These are phyloP conservation scores for Hippocampus guttulatus DNA, from an alignment of 2,113 vertebrate genomes.

Conservation along the genomic window DNA sequence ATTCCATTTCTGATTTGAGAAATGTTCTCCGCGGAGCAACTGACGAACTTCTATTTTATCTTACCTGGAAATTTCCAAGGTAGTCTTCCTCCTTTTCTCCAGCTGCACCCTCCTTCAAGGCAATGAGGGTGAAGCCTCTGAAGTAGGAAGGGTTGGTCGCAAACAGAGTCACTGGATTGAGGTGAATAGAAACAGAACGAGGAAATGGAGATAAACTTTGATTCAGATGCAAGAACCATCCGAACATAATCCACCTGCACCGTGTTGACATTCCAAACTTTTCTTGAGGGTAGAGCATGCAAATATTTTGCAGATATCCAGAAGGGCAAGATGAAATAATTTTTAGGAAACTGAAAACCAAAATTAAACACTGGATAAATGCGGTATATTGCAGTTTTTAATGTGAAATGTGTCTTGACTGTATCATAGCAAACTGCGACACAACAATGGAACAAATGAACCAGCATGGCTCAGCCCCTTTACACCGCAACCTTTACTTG, in stretches of 20 bases:
- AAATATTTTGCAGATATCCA: not conserved
- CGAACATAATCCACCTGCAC: not conserved
- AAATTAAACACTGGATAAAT: not conserved
- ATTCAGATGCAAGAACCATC: not conserved
- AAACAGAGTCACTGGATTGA: conserved; percentile 80
- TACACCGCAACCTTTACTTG: conserved; percentile 18
- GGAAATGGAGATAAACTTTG: not conserved
- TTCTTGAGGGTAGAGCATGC: not conserved
- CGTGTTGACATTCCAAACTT: not conserved
- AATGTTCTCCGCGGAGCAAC: too few relatives aligned
- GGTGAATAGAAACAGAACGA: conserved; percentile 40
- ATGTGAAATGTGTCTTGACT: not conserved
- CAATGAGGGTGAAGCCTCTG: conserved; percentile 90
- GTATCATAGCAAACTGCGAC: conserved; percentile 5
- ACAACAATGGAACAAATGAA: conserved; percentile 7
- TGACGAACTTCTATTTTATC: conserved; percentile 12
- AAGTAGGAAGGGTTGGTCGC: conserved; percentile 90
- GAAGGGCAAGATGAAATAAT: not conserved
- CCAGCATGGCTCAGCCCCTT: conserved; percentile 21
- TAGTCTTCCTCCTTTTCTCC: conserved; percentile 94
- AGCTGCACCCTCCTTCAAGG: conserved; percentile 85
- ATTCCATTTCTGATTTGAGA: too few relatives aligned
- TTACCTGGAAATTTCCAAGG: conserved; percentile 89
- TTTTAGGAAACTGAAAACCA: not conserved
- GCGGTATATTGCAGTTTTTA: not conserved